phyloP scores from a whole-genome alignment of 2,797 vertebrate genomes.

The Sebastes iracundus region DNA sequence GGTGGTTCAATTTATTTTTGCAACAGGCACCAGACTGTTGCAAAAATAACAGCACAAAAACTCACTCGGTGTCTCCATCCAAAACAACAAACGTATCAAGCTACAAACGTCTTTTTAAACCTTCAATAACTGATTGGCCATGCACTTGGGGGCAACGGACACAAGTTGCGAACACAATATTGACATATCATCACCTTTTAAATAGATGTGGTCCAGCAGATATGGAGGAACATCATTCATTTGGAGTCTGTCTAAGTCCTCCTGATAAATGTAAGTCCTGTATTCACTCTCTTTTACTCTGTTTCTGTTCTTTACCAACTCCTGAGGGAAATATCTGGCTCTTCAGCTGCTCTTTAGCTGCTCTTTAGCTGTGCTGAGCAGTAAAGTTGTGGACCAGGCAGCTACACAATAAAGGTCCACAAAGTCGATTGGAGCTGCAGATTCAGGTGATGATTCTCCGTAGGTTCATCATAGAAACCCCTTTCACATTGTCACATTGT shows the following conservation, averaged over 20 bases:
- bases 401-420: too few relatives aligned
- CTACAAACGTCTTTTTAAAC: not conserved
- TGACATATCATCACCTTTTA: too few relatives aligned
- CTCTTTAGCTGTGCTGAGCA: not conserved
- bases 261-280: too few relatives aligned
- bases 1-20: not conserved
- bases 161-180: not conserved
- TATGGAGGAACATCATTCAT: too few relatives aligned
- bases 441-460: rapidly evolving
- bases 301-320: too few relatives aligned
- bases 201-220: too few relatives aligned
- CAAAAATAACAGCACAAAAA: not conserved
- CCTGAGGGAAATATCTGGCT: not conserved
- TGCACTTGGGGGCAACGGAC: not conserved
- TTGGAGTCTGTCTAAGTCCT: too few relatives aligned
- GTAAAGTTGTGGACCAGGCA: too few relatives aligned
- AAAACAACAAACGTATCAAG: not conserved
- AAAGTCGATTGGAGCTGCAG: too few relatives aligned
- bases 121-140: not conserved
- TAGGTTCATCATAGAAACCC: too few relatives aligned
- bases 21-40: not conserved
- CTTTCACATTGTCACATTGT: too few relatives aligned
- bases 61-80: not conserved
- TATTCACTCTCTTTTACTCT: too few relatives aligned
- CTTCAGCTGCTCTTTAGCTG: not conserved